Evolutionary conservation across 2,888 invertebrate genomes (phyloP).

Genomic region (Aethes cnicana): DNA sequence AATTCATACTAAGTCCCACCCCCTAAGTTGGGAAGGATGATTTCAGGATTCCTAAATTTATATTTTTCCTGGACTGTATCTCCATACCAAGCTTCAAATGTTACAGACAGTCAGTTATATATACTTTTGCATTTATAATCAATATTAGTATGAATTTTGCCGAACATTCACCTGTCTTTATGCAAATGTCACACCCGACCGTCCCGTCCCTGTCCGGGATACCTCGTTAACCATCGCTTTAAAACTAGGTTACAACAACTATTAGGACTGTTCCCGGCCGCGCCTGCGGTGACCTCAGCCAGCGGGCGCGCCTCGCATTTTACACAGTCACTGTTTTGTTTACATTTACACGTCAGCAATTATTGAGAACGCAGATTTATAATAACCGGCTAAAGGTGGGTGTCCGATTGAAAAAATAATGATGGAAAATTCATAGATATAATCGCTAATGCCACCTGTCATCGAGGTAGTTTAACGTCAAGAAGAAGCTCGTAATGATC

Average conservation of each 20-base stretch:
- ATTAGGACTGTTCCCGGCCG: constrained; percentile 28
- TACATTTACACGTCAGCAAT: constrained; percentile 79
- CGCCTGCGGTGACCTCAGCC: constrained; percentile 59
- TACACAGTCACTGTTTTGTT: constrained; percentile 80
- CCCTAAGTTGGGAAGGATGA: too few relatives aligned
- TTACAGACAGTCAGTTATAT: too few relatives aligned
- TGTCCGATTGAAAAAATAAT: not conserved
- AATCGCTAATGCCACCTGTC: not conserved
- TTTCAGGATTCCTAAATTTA: too few relatives aligned
- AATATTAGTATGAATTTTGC: too few relatives aligned
- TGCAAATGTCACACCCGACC: not conserved
- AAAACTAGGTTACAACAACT: constrained; percentile 30
- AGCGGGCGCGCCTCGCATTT: constrained; percentile 54
- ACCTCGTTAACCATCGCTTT: constrained; percentile 27
- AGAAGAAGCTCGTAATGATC: not conserved
- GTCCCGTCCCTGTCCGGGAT: constrained; percentile 2
- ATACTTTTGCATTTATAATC: too few relatives aligned
- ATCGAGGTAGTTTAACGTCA: not conserved
- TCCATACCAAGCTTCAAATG: not conserved
- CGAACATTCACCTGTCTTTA: not conserved
- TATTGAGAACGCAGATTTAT: constrained; percentile 37
- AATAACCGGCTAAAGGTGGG: constrained; percentile 7
- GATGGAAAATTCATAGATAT: not conserved
- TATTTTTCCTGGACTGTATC: too few relatives aligned
- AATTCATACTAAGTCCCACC: too few relatives aligned